A percentile compares a stretch with the other conserved stretches of the same genome.
Conservation (phyloP, 2,888 invertebrate genomes). For the Piscicola geometra region DNA sequence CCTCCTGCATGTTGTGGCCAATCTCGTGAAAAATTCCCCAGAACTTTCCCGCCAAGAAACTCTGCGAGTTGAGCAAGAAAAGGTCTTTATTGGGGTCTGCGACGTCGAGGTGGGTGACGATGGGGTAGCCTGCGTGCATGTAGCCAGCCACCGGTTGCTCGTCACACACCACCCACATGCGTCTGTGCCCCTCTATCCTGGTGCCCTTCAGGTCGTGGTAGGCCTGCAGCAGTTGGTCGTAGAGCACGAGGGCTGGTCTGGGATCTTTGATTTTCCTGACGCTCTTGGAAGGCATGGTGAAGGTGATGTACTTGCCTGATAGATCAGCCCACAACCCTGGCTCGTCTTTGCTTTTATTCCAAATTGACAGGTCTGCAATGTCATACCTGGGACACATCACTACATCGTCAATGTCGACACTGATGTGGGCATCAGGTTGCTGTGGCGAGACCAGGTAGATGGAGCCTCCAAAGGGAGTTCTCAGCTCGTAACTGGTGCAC, state of each 20-base stretch:
- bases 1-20: conserved; percentile 46
- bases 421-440: neutral
- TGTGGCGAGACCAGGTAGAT: conserved; percentile 36
- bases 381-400: conserved; percentile 39
- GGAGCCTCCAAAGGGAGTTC: conserved; percentile 37
- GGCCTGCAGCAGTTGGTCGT: conserved; percentile 42
- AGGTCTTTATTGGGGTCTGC: conserved; percentile 33
- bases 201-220: conserved; percentile 43
- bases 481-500: neutral
- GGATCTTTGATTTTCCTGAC: conserved; percentile 40
- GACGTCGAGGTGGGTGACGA: conserved; percentile 44
- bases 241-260: conserved; percentile 36
- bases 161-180: conserved; percentile 43
- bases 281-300: conserved; percentile 42
- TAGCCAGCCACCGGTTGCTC: conserved; percentile 43
- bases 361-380: conserved; percentile 18
- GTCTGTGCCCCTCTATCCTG: conserved; percentile 16
- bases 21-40: conserved; percentile 47
- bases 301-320: conserved; percentile 40
- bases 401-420: conserved; percentile 35
- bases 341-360: conserved; percentile 30
- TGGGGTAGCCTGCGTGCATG: conserved; percentile 46
- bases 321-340: conserved; percentile 44
- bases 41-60: conserved; percentile 34
- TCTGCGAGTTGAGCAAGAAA: conserved; percentile 41